Evolutionary conservation across 2,888 invertebrate species (phyloP).

Genomic region (Caenorhabditis zanzibari): DNA sequence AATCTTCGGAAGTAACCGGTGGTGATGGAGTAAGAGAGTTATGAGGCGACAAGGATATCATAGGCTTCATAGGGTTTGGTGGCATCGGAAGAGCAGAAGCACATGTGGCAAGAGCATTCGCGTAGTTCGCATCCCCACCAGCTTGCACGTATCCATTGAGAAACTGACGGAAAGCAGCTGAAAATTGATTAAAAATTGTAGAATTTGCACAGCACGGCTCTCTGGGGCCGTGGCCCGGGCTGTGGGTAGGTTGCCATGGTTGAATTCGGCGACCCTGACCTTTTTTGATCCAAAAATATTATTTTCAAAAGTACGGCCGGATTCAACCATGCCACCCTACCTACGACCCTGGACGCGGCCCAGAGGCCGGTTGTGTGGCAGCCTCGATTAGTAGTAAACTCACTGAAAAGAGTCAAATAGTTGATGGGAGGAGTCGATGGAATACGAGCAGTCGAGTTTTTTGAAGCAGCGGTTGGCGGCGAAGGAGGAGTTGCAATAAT

Average conservation of each 20-base stretch:
- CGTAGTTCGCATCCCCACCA: constrained; percentile 50
- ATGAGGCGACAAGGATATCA: neutral
- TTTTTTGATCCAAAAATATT: too few species aligned
- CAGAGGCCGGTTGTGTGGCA: too few species aligned
- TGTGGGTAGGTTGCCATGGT: too few species aligned
- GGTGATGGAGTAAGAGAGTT: neutral
- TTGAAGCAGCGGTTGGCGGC: neutral
- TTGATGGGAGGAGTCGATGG: neutral
- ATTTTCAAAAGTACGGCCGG: too few species aligned
- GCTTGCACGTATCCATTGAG: constrained; percentile 41
- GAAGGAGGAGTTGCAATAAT: constrained; percentile 20
- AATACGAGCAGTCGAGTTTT: neutral
- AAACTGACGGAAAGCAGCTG: constrained; percentile 50
- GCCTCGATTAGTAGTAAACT: constrained; percentile 3
- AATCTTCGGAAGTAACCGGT: neutral
- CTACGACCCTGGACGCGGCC: too few species aligned
- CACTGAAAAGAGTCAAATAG: constrained; percentile 39
- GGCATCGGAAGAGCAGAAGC: constrained; percentile 39
- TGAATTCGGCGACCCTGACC: too few species aligned
- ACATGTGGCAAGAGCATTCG: constrained; percentile 1
- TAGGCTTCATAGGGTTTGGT: constrained; percentile 39
- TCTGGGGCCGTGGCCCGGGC: too few species aligned
- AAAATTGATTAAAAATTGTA: too few species aligned
- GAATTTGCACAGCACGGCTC: too few species aligned
- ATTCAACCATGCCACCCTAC: too few species aligned